Percentiles rank a stretch among this genome's conserved stretches.
These are phyloP conservation scores for Ophioninae sp. DNA, from an alignment of 2,888 invertebrate genomes.

Conservation along the genomic window DNA sequence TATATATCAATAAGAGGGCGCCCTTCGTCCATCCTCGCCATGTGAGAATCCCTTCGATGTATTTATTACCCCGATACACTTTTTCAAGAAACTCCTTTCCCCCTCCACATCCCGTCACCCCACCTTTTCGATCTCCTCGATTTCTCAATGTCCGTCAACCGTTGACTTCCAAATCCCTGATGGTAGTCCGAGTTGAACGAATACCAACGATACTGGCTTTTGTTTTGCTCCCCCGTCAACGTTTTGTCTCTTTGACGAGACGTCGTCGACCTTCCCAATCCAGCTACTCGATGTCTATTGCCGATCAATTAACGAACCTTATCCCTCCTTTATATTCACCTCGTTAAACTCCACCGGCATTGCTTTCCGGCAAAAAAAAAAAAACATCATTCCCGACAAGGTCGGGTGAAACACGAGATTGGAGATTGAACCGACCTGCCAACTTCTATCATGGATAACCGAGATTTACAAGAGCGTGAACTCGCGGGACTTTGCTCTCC, in stretches of 20 bases:
- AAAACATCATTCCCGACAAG: background rate
- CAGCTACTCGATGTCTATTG: background rate
- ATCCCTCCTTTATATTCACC: background rate
- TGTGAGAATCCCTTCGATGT: slow-evolving; percentile 64
- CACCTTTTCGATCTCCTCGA: slow-evolving; percentile 14
- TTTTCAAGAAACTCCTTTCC: slow-evolving; percentile 61
- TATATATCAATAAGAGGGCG: slow-evolving; percentile 74
- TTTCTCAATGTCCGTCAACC: slow-evolving; percentile 31
- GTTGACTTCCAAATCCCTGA: slow-evolving; percentile 44
- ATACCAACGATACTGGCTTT: slow-evolving; percentile 6
- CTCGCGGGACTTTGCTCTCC: no score
- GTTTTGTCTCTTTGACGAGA: slow-evolving; percentile 3
- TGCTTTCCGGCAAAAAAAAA: background rate
- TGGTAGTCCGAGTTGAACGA: slow-evolving; percentile 30
- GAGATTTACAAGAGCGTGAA: background rate
- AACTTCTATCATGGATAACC: background rate
- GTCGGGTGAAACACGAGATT: background rate
- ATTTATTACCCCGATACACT: slow-evolving; percentile 71
- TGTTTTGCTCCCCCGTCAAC: slow-evolving; percentile 4
- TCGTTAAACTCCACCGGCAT: background rate
- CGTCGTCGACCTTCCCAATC: slow-evolving; percentile 15
- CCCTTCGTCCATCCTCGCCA: slow-evolving; percentile 47
- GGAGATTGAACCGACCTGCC: background rate
- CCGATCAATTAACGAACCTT: slow-evolving; percentile 1
- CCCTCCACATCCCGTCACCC: background rate